Evolutionary conservation across 1,140 invertebrate genomes (phyloP), one percentile per base, ranked within the genome.

Genomic region (Apis cerana): DNA sequence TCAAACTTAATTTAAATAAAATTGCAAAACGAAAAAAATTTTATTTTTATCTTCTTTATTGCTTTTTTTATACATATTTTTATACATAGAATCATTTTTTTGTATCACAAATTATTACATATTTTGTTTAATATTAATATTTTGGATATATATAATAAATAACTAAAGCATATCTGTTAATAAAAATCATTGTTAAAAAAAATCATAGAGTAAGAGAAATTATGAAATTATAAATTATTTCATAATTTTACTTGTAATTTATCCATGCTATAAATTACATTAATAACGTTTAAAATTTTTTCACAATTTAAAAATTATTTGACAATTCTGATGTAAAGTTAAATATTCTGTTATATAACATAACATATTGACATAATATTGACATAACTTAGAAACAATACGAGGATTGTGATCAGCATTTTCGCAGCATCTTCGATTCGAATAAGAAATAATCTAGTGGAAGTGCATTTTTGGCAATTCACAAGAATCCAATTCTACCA

Each of bases 381-480:
- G 43, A 17, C 4, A 13, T n/a, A 62, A 52, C 43, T 61, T 23
- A 17, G 56, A 50, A 43, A 58, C 13, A 17, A 33, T 15, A 13
- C 43, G 4, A 10, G 48, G 15, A 15, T 3, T 64, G 59, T 70
- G 69, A 59, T 50, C 65, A 23, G n/a, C 7, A 10, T 33, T 50
- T 52, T n/a, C 33, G 19, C 4, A 33, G 19, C 4, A 33, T 52
- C 50, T 58, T 62, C 17, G n/a, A 21, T 4, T 68, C 0, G 54
- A 33, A 5, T 59, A 64, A 59, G 65, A 61, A 61, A 64, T n/a
- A 68, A 33, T 9, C 27, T 9, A 11, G n/a, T 17, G 27, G n/a
- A 48, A 54, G 13, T 27, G 62, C n/a, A 43, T 43, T 65, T 67
- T 65, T 56, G 75, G 71, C 62, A 33, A 59, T 59, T 65, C 61